Conservation (phyloP, 2,888 invertebrate genomes). For the Aelia acuminata region DNA sequence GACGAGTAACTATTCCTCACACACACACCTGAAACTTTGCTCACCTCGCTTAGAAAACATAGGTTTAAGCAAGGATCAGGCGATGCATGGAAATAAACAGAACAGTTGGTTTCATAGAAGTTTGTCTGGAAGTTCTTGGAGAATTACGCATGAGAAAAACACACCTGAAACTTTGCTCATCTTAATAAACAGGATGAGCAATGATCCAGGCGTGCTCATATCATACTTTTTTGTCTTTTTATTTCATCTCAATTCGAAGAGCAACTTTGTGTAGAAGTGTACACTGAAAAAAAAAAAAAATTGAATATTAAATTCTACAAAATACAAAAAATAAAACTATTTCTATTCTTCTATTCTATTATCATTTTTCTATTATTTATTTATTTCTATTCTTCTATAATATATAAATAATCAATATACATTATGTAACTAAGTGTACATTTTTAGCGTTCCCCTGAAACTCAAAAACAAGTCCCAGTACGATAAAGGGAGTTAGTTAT, state of each 20-base stretch:
- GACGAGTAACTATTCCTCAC: conserved; percentile 68
- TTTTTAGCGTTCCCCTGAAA: too few relatives aligned
- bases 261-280: background rate
- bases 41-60: conserved; percentile 77
- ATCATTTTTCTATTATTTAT: too few relatives aligned
- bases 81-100: conserved; percentile 69
- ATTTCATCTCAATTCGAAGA: background rate
- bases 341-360: too few relatives aligned
- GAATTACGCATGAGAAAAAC: conserved; percentile 69
- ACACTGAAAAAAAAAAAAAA: background rate
- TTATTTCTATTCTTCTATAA: too few relatives aligned
- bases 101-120: background rate
- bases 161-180: conserved; percentile 93
- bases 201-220: conserved; percentile 85
- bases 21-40: conserved; percentile 91
- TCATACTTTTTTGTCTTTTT: conserved; percentile 66
- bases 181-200: conserved; percentile 83
- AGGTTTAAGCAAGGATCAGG: conserved; percentile 88
- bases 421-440: too few relatives aligned
- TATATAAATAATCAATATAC: too few relatives aligned
- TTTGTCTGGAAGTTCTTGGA: background rate
- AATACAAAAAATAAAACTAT: background rate
- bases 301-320: background rate
- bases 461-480: too few relatives aligned
- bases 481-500: too few relatives aligned